Percentiles rank a stretch among this genome's conserved stretches.
These are phyloP conservation scores for Pyrgilauda ruficollis DNA, from an alignment of 2,113 vertebrate genomes.

Conservation along the genomic window DNA sequence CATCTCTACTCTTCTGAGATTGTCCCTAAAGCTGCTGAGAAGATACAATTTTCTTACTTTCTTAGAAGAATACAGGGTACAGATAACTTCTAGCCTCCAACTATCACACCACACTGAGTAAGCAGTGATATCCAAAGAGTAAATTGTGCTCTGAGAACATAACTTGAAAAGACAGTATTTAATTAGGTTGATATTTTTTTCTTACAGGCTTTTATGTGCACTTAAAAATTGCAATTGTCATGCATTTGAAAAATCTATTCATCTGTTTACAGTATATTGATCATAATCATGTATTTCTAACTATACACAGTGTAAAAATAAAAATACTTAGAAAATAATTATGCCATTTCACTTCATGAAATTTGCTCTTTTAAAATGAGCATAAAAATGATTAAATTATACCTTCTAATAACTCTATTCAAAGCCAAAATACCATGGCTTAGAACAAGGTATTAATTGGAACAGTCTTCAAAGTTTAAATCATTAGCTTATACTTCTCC, in stretches of 20 bases:
- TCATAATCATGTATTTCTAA: slow-evolving; percentile 59
- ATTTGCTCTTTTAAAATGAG: slow-evolving; percentile 72
- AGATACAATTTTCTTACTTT: background rate
- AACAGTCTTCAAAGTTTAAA: slow-evolving; percentile 53
- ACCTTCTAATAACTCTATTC: slow-evolving; percentile 29
- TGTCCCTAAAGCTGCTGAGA: background rate
- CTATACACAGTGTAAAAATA: slow-evolving; percentile 64
- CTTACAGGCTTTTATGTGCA: background rate
- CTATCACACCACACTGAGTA: background rate
- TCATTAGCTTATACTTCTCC: slow-evolving; percentile 63
- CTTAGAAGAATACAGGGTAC: background rate
- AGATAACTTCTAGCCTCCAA: background rate
- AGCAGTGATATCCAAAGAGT: background rate
- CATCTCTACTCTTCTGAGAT: background rate
- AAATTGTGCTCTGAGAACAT: background rate
- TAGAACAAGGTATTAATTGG: slow-evolving; percentile 46
- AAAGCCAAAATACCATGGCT: slow-evolving; percentile 27
- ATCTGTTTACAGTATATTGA: slow-evolving; percentile 8
- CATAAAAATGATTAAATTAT: slow-evolving; percentile 68
- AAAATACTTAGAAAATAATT: slow-evolving; percentile 66
- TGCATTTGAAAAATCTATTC: background rate
- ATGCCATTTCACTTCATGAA: slow-evolving; percentile 65
- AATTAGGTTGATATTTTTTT: background rate
- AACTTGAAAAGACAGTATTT: slow-evolving; percentile 33
- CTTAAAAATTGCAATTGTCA: background rate